Percentiles rank a stretch among this genome's conserved stretches.
phyloP scores from a whole-genome alignment of 2,797 vertebrate genomes.

The Merluccius polli region DNA sequence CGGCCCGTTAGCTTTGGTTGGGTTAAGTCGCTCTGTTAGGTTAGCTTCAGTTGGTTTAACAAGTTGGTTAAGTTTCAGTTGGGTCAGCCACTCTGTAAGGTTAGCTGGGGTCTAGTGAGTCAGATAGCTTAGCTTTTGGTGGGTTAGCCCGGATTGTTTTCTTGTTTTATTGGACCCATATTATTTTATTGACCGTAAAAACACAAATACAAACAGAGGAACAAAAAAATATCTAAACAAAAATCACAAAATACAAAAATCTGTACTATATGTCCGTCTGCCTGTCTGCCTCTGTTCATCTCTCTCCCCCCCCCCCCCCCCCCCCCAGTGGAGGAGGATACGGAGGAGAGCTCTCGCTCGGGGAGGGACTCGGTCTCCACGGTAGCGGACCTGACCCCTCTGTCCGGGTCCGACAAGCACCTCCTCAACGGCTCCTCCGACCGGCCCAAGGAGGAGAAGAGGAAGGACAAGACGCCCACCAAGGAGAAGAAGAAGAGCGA shows the following conservation, averaged over 20 bases:
- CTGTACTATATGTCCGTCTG: background rate
- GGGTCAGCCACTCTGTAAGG: too few species aligned
- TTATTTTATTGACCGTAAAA: background rate
- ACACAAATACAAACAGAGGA: too few species aligned
- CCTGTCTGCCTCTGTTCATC: background rate
- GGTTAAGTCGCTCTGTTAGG: too few species aligned
- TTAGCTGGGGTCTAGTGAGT: background rate
- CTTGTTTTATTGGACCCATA: too few species aligned
- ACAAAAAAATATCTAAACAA: too few species aligned
- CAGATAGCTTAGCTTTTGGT: background rate
- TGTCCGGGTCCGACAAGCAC: conserved; percentile 57
- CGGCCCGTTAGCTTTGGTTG: too few species aligned
- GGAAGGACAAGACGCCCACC: conserved; percentile 80
- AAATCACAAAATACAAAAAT: too few species aligned
- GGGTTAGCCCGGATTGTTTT: background rate
- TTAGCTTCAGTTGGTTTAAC: too few species aligned
- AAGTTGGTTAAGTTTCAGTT: background rate
- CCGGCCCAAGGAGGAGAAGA: conserved; percentile 66
- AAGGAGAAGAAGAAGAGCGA: conserved; percentile 73
- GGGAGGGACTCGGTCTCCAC: conserved; percentile 94
- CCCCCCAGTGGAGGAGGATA: conserved; percentile 79
- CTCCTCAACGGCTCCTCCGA: conserved; percentile 67
- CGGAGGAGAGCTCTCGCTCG: conserved; percentile 90
- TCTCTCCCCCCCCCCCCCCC: background rate
- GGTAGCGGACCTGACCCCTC: conserved; percentile 75